Percentiles rank a stretch among this genome's conserved stretches.
Evolutionary conservation across 2,113 vertebrate species (phyloP).

Genomic region (Entomyzon cyanotis): DNA sequence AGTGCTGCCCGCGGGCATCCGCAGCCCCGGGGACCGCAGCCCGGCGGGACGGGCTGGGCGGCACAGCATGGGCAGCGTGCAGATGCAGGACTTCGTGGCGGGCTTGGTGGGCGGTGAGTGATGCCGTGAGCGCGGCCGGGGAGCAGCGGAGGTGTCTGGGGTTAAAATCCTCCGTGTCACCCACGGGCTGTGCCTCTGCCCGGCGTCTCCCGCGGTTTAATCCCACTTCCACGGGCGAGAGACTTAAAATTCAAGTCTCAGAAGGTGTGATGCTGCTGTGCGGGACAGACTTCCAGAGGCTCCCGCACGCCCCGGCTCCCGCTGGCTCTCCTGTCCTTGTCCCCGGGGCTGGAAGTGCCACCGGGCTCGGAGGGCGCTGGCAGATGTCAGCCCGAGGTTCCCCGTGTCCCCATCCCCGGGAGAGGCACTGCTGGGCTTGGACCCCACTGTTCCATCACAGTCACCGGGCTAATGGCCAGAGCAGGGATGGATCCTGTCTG

Average conservation of each 20-base stretch:
- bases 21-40: not conserved
- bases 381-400: not conserved
- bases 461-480: not conserved
- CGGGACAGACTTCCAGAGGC: not conserved
- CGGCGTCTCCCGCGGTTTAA: not conserved
- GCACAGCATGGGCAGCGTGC: slow-evolving; percentile 31
- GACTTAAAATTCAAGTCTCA: not conserved
- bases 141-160: not conserved
- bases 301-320: accelerated
- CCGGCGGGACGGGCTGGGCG: not conserved
- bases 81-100: slow-evolving; percentile 74
- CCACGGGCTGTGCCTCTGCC: not conserved
- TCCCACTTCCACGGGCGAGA: not conserved
- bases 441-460: not conserved
- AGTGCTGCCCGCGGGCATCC: not conserved
- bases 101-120: slow-evolving; percentile 79
- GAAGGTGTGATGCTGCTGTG: not conserved
- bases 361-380: not conserved
- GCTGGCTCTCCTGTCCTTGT: not conserved
- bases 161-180: accelerated
- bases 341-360: not conserved
- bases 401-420: not conserved
- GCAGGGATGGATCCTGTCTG: not conserved
- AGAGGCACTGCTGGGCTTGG: not conserved
- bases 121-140: not conserved